Evolutionary conservation across 2,888 invertebrate genomes (phyloP).

Genomic region (Caradrina clavipalpis): DNA sequence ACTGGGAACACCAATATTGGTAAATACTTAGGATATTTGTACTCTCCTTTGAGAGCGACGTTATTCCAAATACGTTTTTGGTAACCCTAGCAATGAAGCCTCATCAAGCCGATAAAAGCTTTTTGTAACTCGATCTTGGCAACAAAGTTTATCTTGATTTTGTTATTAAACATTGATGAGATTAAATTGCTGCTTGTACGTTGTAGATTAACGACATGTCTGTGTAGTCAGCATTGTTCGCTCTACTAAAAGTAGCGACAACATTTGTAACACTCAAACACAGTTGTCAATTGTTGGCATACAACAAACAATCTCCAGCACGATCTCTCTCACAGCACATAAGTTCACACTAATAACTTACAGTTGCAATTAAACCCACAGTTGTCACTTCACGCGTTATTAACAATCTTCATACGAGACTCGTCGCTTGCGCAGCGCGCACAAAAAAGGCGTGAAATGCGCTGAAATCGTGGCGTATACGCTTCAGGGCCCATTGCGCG

Average conservation of each 20-base stretch:
- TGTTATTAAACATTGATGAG: neutral
- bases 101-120: slow-evolving; percentile 11
- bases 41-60: neutral
- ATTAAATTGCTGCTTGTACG: neutral
- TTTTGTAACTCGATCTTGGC: neutral
- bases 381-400: slow-evolving; percentile 86
- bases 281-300: slow-evolving; percentile 20
- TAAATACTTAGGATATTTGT: slow-evolving; percentile 15
- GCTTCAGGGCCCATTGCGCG: slow-evolving; percentile 86
- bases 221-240: neutral
- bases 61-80: neutral
- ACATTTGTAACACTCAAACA: slow-evolving; percentile 2
- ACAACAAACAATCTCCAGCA: slow-evolving; percentile 33
- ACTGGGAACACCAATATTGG: slow-evolving; percentile 9
- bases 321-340: slow-evolving; percentile 41
- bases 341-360: slow-evolving; percentile 66
- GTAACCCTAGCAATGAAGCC: neutral
- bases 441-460: slow-evolving; percentile 88
- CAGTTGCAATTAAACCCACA: slow-evolving; percentile 80
- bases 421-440: slow-evolving; percentile 66
- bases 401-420: slow-evolving; percentile 79
- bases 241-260: neutral
- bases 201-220: neutral
- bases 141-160: neutral
- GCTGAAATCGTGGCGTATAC: slow-evolving; percentile 84